phyloP scores from a whole-genome alignment of 2,797 vertebrate species.

The Siniperca scherzeri region DNA sequence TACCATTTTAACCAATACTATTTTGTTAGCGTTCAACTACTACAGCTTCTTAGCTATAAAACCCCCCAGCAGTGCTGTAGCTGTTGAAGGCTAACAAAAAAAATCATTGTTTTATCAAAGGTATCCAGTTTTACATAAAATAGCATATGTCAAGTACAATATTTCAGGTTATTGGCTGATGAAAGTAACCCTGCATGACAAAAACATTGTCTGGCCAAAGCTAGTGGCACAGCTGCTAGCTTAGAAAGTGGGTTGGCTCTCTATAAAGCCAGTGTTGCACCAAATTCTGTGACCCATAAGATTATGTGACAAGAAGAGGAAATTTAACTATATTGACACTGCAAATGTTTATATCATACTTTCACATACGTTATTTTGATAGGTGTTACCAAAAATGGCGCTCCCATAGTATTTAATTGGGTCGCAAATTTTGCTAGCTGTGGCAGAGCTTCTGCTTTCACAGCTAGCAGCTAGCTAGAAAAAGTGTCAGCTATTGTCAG shows the following conservation, averaged over 20 bases:
- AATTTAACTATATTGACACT: background rate
- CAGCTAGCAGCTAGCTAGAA: too few species aligned
- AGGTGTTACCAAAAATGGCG: background rate
- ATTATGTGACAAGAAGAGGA: background rate
- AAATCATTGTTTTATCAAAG: background rate
- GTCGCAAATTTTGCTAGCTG: background rate
- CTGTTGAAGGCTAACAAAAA: background rate
- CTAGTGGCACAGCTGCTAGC: background rate
- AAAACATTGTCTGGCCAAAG: background rate
- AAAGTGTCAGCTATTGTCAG: too few species aligned
- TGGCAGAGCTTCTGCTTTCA: background rate
- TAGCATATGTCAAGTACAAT: background rate
- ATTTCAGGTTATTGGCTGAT: background rate
- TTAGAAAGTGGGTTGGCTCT: background rate
- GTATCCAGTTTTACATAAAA: background rate
- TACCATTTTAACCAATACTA: background rate
- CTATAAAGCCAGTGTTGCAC: background rate
- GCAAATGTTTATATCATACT: background rate
- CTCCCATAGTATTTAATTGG: background rate
- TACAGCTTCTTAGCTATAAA: background rate
- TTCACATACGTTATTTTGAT: background rate
- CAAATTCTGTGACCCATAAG: background rate
- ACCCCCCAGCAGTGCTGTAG: background rate
- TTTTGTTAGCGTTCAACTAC: background rate
- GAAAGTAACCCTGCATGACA: background rate